Evolutionary conservation across 1,140 invertebrate species (phyloP).

Genomic region (Galleria mellonella): DNA sequence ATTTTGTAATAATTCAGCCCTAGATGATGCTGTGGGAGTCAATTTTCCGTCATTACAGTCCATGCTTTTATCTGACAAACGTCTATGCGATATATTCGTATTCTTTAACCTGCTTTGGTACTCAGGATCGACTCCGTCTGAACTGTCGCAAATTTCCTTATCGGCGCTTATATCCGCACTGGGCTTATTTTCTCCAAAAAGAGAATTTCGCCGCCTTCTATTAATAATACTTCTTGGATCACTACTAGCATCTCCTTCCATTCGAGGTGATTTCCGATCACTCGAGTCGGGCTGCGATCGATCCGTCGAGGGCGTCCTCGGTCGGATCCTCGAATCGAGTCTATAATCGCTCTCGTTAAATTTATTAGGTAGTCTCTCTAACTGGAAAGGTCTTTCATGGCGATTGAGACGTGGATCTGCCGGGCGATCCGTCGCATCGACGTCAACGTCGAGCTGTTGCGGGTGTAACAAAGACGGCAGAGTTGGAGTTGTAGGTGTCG

Average conservation of each 20-base stretch:
- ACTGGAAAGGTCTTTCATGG: slow-evolving; percentile 18
- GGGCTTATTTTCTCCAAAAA: slow-evolving; percentile 3
- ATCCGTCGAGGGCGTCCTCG: slow-evolving; percentile 46
- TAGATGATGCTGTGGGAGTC: background rate
- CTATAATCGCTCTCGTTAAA: slow-evolving; percentile 32
- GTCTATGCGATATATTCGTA: slow-evolving; percentile 1
- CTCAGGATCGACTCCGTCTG: slow-evolving; percentile 1
- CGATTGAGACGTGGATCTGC: slow-evolving; percentile 30
- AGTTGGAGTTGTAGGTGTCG: slow-evolving; percentile 40
- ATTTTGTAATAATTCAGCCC: background rate
- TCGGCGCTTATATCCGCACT: slow-evolving; percentile 1
- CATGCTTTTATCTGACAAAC: slow-evolving; percentile 1
- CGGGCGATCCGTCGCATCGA: slow-evolving; percentile 74
- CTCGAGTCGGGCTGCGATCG: slow-evolving; percentile 20
- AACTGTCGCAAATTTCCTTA: background rate
- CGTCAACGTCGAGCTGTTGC: slow-evolving; percentile 76
- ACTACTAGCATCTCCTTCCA: slow-evolving; percentile 1
- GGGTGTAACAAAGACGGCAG: background rate
- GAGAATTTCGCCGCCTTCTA: slow-evolving; percentile 19
- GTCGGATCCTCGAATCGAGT: slow-evolving; percentile 28
- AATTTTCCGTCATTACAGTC: background rate
- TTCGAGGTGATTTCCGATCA: slow-evolving; percentile 12
- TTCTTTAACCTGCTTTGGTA: background rate
- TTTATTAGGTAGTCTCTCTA: slow-evolving; percentile 31
- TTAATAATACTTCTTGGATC: slow-evolving; percentile 13